Evolutionary conservation across 2,888 invertebrate genomes (phyloP).

Genomic region (Danaus chrysippus): DNA sequence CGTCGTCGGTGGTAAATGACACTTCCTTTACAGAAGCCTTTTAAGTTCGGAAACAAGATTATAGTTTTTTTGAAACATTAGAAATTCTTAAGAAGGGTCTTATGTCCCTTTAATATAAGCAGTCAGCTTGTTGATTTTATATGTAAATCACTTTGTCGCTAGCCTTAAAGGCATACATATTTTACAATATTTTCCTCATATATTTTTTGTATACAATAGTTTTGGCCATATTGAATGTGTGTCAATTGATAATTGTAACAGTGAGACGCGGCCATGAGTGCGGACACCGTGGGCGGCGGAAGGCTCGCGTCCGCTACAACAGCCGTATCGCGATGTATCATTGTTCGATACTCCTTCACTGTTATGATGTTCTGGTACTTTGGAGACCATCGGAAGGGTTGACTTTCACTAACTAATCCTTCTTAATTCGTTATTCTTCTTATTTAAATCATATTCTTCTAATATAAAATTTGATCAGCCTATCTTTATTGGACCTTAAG

Average conservation of each 20-base stretch:
- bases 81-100: neutral
- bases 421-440: no score
- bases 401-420: slow-evolving; percentile 1
- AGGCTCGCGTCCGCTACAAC: slow-evolving; percentile 45
- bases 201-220: slow-evolving; percentile 2
- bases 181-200: slow-evolving; percentile 5
- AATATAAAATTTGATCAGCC: no score
- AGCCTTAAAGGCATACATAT: neutral
- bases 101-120: neutral
- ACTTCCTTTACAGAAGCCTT: slow-evolving; percentile 58
- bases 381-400: slow-evolving; percentile 12
- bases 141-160: no score
- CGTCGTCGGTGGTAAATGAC: no score
- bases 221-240: slow-evolving; percentile 18
- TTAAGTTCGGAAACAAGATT: slow-evolving; percentile 39
- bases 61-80: slow-evolving; percentile 32
- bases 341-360: slow-evolving; percentile 28
- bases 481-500: no score
- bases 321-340: slow-evolving; percentile 39
- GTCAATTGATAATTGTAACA: slow-evolving; percentile 28
- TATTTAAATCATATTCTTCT: no score
- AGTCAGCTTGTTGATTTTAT: no score
- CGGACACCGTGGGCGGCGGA: slow-evolving; percentile 53
- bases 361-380: slow-evolving; percentile 27
- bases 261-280: slow-evolving; percentile 36